Base-by-base conservation (phyloP, 2,113 vertebrate species). In the Tylochromis polylepis region DNA sequence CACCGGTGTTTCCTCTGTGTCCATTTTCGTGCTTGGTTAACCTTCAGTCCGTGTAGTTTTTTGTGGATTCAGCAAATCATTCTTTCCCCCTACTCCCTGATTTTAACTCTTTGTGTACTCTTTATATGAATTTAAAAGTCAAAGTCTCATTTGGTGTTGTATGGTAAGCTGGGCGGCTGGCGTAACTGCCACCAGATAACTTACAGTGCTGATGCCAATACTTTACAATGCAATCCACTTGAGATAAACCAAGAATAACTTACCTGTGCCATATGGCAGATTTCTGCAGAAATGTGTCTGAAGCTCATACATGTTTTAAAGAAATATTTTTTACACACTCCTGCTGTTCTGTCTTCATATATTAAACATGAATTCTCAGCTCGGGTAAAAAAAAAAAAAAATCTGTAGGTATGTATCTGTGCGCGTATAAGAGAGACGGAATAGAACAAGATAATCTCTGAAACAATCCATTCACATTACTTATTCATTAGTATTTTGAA, bases 231-330 rank as follows among this genome's bases (percentile, higher is more conserved):
- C 72, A 53, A 53, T 34, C 16, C 46, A 79, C 51, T 38, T 36
- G 24, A 80, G 5, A 60, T 57, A 55, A 60, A 81, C 38, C 80
- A 34, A 27, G 12, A 83, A 24, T 81, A 46, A 41, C 34, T 49
- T 56, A 53, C 10, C 60, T 16, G 5, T 49, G 24, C 62, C 38
- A 80, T 11, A 72, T 67, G 59, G 59, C 57, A 84, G 31, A 38
- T 10, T 12, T 60, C 31, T 20, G 53, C 14, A 49, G 58, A 79
- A 75, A 58, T n/a, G 43, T 78, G 62, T 81, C 85, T 38, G 11
- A 85, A 31, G 59, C 83, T 94, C 81, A 90, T 92, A 20, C 14
- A 92, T 87, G 79, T 90, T 93, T 93, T 84, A 90, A 85, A 82
- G 56, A 36, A 18, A 24, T 87, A 60, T 89, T 88, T 90, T 90